Conservation (phyloP, 1,140 invertebrate genomes). For the Sycophila sp. region DNA sequence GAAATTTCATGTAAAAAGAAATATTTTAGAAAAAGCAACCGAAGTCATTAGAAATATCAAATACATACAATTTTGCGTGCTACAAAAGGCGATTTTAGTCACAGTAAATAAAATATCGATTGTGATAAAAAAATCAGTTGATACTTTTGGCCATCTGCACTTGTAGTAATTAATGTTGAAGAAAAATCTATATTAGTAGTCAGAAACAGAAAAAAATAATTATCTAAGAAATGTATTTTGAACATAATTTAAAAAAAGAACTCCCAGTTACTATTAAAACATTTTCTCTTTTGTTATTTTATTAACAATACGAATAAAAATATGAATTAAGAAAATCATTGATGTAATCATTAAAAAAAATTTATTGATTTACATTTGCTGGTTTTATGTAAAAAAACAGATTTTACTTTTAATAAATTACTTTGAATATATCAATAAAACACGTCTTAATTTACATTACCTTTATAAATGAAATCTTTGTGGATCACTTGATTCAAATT, state of each 20-base stretch:
- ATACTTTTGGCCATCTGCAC: conserved; percentile 21
- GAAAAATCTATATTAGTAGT: conserved; percentile 33
- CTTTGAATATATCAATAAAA: conserved; percentile 30
- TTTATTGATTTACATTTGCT: conserved; percentile 12
- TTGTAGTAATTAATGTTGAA: conserved; percentile 34
- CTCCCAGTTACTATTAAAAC: conserved; percentile 3
- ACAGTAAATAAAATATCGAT: conserved; percentile 26
- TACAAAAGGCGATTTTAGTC: conserved; percentile 22
- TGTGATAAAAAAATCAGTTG: conserved; percentile 35
- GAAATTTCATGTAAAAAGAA: conserved; percentile 22
- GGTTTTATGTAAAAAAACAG: conserved; percentile 34
- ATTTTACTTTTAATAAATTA: conserved; percentile 35
- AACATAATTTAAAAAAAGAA: conserved; percentile 33
- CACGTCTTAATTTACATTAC: conserved; percentile 7
- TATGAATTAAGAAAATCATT: conserved; percentile 25
- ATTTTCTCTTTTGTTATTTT: conserved; percentile 28
- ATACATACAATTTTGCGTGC: not conserved
- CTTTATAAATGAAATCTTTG: conserved; percentile 47
- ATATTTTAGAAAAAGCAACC: conserved; percentile 19
- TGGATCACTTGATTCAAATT: conserved; percentile 47
- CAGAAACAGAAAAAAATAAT: conserved; percentile 29
- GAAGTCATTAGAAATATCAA: conserved; percentile 30
- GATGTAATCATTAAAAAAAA: conserved; percentile 30
- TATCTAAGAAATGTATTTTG: conserved; percentile 33
- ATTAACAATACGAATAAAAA: conserved; percentile 10